Evolutionary conservation across 2,888 invertebrate species (phyloP).

Genomic region (Philaethria dido): DNA sequence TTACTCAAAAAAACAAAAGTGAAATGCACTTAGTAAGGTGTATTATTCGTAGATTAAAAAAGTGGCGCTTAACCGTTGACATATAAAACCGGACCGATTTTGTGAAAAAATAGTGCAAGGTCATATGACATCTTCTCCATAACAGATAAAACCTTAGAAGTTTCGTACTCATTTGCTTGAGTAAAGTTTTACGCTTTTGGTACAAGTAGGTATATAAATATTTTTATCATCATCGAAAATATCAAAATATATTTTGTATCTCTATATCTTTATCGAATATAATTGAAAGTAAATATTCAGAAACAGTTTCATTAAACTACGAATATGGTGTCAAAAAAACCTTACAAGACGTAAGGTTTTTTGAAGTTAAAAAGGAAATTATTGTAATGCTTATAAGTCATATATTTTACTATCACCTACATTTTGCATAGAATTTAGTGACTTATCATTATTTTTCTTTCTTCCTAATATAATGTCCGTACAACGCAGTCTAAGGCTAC

Average conservation of each 20-base stretch:
- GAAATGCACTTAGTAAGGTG: no score
- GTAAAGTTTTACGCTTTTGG: conserved; percentile 18
- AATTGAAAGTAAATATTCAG: no score
- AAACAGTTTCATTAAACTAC: neutral
- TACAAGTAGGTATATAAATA: neutral
- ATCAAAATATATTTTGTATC: neutral
- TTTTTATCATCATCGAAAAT: neutral
- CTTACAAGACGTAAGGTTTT: no score
- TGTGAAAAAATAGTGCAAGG: neutral
- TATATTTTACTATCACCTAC: no score
- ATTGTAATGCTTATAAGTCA: no score
- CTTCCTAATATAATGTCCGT: no score
- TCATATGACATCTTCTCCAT: neutral
- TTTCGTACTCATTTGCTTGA: conserved; percentile 17
- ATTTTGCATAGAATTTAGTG: no score
- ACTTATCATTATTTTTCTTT: no score
- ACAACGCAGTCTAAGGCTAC: no score
- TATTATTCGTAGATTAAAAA: neutral
- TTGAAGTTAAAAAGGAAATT: no score
- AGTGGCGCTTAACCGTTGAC: neutral
- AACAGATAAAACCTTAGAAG: conserved; percentile 11
- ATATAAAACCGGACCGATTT: neutral
- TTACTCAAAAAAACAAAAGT: no score
- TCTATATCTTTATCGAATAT: neutral
- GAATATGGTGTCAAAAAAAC: neutral